These are phyloP conservation scores for Gymnocypris eckloni DNA, from an alignment of 2,797 vertebrate species.

Conservation along the genomic window DNA sequence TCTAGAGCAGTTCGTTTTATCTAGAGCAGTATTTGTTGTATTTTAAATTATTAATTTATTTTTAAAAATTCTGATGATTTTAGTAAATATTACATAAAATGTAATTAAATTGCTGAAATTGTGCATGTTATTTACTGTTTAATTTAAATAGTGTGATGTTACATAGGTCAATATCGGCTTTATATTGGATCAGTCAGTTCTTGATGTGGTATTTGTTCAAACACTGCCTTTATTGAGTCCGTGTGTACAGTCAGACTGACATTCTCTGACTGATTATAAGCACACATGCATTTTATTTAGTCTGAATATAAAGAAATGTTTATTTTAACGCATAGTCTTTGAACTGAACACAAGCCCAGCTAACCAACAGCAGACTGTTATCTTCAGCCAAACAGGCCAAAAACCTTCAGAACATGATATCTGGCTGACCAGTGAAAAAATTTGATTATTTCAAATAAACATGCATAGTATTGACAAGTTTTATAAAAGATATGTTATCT, in stretches of 20 bases:
- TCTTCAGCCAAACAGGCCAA: not conserved
- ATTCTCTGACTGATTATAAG: not conserved
- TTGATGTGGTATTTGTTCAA: not conserved
- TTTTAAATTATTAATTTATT: too few species aligned
- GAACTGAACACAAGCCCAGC: not conserved
- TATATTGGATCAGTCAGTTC: not conserved
- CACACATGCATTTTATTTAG: not conserved
- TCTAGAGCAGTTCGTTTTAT: too few species aligned
- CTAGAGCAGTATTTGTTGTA: too few species aligned
- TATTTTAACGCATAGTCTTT: not conserved
- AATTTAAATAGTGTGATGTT: not conserved
- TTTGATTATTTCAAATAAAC: conserved; percentile 38
- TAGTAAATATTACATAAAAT: not conserved
- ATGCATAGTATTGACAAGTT: conserved; percentile 8
- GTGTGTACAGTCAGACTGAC: not conserved
- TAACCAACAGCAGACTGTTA: conserved; percentile 10
- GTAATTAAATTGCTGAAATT: not conserved
- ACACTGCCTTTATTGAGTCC: not conserved
- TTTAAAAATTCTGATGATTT: too few species aligned
- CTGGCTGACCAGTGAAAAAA: conserved; percentile 19
- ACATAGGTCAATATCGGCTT: not conserved
- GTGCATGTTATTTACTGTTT: not conserved
- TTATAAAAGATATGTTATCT: conserved; percentile 2
- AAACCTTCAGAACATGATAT: conserved; percentile 22
- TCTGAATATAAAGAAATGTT: conserved; percentile 4